Evolutionary conservation across 2,113 vertebrate species (phyloP), one percentile per base, ranked within the genome.

Genomic region (Synchiropus splendidus): DNA sequence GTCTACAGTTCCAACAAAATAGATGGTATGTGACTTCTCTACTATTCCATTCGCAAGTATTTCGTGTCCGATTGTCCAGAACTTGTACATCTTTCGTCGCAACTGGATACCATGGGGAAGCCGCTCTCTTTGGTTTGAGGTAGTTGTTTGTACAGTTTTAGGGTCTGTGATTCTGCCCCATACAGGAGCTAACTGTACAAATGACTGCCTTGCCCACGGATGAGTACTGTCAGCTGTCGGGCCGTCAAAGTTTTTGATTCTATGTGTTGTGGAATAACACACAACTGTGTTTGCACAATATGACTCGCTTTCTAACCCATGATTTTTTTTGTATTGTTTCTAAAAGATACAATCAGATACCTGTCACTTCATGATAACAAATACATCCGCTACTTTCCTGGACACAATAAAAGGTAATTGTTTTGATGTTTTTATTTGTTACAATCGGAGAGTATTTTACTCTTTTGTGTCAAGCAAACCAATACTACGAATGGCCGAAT

Each of bases 91-190:
- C 21, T 10, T 17, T 6, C 6, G 11, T 12, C 32, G 18, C 39
- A 16, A 17, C 18, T 67, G 50, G 21, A 48, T 39, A 2, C 9
- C 1, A 1, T 16, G 3, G 5, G 16, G 39, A 31, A 15, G 2
- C 18, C 72, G 78, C 92, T 89, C 90, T 82, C 79, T 87, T 86
- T 90, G 88, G 88, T 83, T 90, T 97, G 95, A 99, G 94, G 95
- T 99, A 99, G 95, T 99, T 97, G 92, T 98, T 98, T 98, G 95
- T 98, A 98, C 93, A 98, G 95, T 98, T 98, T 96, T 89, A 93
- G 94, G 95, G 95, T 97, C 89, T 92, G 87, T 90, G 90, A 95
- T 97, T 94, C 89, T 92, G 88, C 93, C 95, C 94, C 86, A 90
- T 92, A 90, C 86, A 92, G 95, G 93, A 98, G 95, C 90, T 98